Conservation (phyloP, 2,888 invertebrate genomes). For the Scaptomyza caliginosa region DNA sequence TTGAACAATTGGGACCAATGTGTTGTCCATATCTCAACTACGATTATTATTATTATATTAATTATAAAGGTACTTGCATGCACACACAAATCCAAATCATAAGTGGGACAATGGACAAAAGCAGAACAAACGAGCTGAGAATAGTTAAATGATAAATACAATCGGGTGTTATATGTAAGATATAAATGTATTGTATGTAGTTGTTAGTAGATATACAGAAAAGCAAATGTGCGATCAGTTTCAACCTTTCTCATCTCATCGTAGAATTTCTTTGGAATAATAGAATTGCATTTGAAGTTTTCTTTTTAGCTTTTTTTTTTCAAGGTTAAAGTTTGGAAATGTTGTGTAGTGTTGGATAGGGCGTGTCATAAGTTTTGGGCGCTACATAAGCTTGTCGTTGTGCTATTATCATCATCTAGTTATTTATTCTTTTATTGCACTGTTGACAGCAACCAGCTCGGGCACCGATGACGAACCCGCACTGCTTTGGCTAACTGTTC, state of each 20-base stretch:
- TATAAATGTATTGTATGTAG: neutral
- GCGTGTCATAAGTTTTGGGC: neutral
- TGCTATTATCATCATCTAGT: conserved; percentile 7
- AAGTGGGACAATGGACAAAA: conserved; percentile 16
- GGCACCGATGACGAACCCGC: conserved; percentile 79
- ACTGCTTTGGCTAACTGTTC: conserved; percentile 87
- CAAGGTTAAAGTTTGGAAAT: conserved; percentile 17
- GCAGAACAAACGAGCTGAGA: too few relatives aligned
- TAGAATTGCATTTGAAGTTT: conserved; percentile 43
- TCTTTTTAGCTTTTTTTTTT: conserved; percentile 18
- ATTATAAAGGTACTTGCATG: conserved; percentile 25
- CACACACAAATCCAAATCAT: conserved; percentile 14
- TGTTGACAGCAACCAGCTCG: conserved; percentile 75
- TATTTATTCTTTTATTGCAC: conserved; percentile 75
- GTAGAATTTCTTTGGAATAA: conserved; percentile 64
- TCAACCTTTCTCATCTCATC: conserved; percentile 11
- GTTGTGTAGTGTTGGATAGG: neutral
- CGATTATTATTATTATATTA: too few relatives aligned
- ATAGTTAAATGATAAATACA: conserved; percentile 44
- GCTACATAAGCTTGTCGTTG: conserved; percentile 33
- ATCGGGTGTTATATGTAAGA: conserved; percentile 18
- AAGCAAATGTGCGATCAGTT: conserved; percentile 25
- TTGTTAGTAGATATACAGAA: conserved; percentile 18
- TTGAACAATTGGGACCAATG: conserved; percentile 36
- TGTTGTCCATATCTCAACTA: conserved; percentile 23